Percentiles rank a stretch among this genome's conserved stretches.
These are phyloP conservation scores for Drosophila guanche DNA, from an alignment of 1,140 invertebrate species.

Conservation along the genomic window DNA sequence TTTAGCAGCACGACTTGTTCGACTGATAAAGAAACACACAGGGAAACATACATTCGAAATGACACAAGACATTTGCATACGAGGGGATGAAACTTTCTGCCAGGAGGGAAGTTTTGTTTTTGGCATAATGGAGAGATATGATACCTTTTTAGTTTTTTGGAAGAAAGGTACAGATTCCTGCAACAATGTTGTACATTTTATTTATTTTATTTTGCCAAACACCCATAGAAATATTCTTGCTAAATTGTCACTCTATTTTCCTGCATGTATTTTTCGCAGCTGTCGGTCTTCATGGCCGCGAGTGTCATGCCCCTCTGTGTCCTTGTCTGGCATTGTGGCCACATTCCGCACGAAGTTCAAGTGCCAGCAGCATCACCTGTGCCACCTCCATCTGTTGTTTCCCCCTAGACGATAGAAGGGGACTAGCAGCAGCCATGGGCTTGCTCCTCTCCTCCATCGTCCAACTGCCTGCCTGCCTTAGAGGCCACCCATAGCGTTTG, in stretches of 20 bases:
- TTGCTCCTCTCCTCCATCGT: neutral
- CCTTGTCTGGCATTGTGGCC: slow-evolving; percentile 40
- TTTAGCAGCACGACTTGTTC: slow-evolving; percentile 56
- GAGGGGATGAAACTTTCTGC: slow-evolving; percentile 34
- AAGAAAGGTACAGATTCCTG: slow-evolving; percentile 16
- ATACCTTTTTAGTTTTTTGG: no score
- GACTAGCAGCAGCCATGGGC: no score
- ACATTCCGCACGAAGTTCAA: slow-evolving; percentile 44
- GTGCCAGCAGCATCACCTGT: slow-evolving; percentile 45
- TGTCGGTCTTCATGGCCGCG: slow-evolving; percentile 18
- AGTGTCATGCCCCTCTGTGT: slow-evolving; percentile 33
- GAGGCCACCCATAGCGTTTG: slow-evolving; percentile 70
- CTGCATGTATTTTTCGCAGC: slow-evolving; percentile 1
- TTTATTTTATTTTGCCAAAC: neutral
- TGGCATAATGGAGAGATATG: slow-evolving; percentile 36
- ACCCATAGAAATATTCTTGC: slow-evolving; percentile 14
- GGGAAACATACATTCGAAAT: slow-evolving; percentile 46
- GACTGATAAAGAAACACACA: slow-evolving; percentile 62
- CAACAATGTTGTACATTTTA: slow-evolving; percentile 16
- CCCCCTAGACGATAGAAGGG: neutral
- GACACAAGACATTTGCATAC: slow-evolving; percentile 65
- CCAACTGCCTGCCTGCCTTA: slow-evolving; percentile 6
- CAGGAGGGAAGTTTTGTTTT: slow-evolving; percentile 18
- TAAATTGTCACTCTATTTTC: slow-evolving; percentile 35
- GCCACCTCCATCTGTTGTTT: slow-evolving; percentile 1